Evolutionary conservation across 1,140 invertebrate genomes (phyloP).

Genomic region (Drosophila tristis): DNA sequence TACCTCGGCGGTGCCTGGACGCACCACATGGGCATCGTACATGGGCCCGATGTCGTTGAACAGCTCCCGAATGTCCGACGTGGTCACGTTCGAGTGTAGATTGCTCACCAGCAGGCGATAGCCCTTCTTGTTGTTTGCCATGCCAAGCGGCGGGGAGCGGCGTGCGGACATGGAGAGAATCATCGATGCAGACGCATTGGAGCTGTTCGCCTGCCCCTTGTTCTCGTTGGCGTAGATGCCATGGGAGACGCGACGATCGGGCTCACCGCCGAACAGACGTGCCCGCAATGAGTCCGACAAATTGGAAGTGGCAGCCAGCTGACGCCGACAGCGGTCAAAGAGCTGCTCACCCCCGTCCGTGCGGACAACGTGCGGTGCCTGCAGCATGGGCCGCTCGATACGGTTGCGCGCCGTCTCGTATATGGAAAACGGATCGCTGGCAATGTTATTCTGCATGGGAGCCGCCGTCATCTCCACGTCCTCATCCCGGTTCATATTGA

Average conservation of each 20-base stretch:
- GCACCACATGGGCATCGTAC: constrained; percentile 92
- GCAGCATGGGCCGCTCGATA: constrained; percentile 51
- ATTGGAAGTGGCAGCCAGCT: constrained; percentile 59
- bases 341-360: constrained; percentile 33
- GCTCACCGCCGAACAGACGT: constrained; percentile 70
- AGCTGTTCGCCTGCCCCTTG: constrained; percentile 5
- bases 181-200: neutral
- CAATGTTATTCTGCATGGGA: constrained; percentile 14
- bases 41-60: constrained; percentile 96
- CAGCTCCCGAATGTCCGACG: constrained; percentile 96
- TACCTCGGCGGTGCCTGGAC: constrained; percentile 94
- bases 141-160: constrained; percentile 73
- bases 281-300: constrained; percentile 76
- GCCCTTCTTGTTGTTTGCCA: constrained; percentile 84
- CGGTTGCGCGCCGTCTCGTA: constrained; percentile 73
- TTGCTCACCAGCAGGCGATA: constrained; percentile 94
- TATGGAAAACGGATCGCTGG: constrained; percentile 71
- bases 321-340: constrained; percentile 61
- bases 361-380: constrained; percentile 27
- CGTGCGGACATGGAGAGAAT: constrained; percentile 52
- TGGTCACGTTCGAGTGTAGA: constrained; percentile 92
- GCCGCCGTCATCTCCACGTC: constrained; percentile 47
- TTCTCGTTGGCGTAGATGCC: constrained; percentile 85
- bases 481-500: constrained; percentile 41
- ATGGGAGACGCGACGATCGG: constrained; percentile 84